A percentile compares a stretch with the other conserved stretches of the same genome.
Evolutionary conservation across 2,888 invertebrate species (phyloP).

Genomic region (Holacanthella duospinosa): DNA sequence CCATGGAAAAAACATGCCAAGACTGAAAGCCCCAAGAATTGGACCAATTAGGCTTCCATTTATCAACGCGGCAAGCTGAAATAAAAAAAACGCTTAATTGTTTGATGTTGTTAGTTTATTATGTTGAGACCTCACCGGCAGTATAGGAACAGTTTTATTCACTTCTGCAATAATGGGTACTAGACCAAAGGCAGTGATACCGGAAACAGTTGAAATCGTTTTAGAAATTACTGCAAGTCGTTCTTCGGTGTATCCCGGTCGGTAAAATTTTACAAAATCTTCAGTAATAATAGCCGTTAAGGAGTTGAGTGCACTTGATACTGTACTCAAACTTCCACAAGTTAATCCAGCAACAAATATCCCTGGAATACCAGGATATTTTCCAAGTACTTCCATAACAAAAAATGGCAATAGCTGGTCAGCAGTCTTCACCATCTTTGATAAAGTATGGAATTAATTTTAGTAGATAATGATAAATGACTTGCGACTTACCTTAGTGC

Average conservation of each 20-base stretch:
- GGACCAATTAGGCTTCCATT: constrained; percentile 49
- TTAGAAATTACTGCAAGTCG: constrained; percentile 12
- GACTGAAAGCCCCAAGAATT: constrained; percentile 68
- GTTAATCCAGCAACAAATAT: constrained; percentile 83
- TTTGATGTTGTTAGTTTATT: neutral
- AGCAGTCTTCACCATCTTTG: too few species aligned
- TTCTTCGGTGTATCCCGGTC: constrained; percentile 43
- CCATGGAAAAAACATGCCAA: constrained; percentile 80
- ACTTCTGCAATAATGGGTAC: constrained; percentile 14
- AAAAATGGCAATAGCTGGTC: constrained; percentile 43
- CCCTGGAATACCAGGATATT: constrained; percentile 68
- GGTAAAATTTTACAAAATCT: constrained; percentile 24
- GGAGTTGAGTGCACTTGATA: constrained; percentile 36
- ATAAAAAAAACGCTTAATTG: too few species aligned
- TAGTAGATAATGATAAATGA: too few species aligned
- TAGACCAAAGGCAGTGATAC: constrained; percentile 14
- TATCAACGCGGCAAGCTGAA: neutral
- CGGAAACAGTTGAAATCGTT: constrained; percentile 11
- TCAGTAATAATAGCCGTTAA: constrained; percentile 44
- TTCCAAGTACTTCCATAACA: constrained; percentile 48
- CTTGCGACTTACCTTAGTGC: too few species aligned
- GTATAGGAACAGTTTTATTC: constrained; percentile 8
- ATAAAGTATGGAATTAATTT: too few species aligned
- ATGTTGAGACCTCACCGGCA: neutral
- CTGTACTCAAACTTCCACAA: constrained; percentile 59